Base-by-base conservation (phyloP, 2,113 vertebrate species). In the Corythoichthys intestinalis region DNA sequence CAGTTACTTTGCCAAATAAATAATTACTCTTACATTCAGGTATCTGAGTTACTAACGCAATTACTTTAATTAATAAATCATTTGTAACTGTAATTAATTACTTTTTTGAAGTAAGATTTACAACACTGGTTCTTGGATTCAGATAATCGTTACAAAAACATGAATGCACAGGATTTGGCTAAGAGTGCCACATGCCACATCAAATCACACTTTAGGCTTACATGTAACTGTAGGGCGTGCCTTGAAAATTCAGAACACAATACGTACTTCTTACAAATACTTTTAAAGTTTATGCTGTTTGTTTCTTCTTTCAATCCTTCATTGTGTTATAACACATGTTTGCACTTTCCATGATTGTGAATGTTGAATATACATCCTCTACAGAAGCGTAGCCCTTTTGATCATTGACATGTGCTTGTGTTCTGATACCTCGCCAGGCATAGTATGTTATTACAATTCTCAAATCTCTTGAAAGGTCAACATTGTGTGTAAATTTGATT, bases 401-500 rank as follows among this genome's bases (percentile, higher is more conserved):
- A 60, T 71, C 17, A 53, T 56, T 73, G 65, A 59, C 39, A 63
- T 60, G 38, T 67, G 65, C 63, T 75, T 75, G 66, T 14, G 5
- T 66, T 67, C 2, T 34, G 28, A 49, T 49, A 59, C 54, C 58
- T 58, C 74, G 53, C 38, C 46, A 59, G 70, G 65, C 72, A 41
- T 50, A 34, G 57, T 57, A 41, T 66, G 54, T 52, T 66, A 46
- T 41, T 59, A 7, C 7, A 65, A 53, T 28, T 59, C 71, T 13
- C 58, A 79, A 70, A 70, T 50, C 14, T 47, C 39, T 50, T n/a
- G 11, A 54, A 41, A 48, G 62, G n/a, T 70, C 66, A 67, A 58
- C 52, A 66, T n/a, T 54, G 17, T 35, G 13, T 78, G 60, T 47
- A 67, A 74, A 52, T 63, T 62, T 67, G 39, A 67, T 76, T 70